Conservation (phyloP, 1,140 invertebrate species). For the Penaeus chinensis region DNA sequence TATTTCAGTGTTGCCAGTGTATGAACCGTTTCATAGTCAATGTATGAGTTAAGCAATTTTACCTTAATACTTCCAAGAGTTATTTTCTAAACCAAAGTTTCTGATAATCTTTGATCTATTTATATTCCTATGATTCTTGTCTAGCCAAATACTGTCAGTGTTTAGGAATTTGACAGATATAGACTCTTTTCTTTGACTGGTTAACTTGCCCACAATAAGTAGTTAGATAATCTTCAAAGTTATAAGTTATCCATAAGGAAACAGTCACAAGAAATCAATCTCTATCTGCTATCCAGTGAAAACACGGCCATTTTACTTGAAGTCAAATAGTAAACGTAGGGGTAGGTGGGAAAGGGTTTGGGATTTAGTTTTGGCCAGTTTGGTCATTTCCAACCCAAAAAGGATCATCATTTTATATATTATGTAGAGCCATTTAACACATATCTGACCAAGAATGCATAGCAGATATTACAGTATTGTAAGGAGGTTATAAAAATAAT, state of each 20-base stretch:
- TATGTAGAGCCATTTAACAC: constrained; percentile 40
- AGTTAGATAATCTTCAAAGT: constrained; percentile 37
- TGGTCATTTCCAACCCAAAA: too few relatives aligned
- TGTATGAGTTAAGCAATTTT: constrained; percentile 40
- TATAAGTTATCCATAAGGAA: constrained; percentile 24
- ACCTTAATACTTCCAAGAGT: constrained; percentile 39
- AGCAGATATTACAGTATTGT: too few relatives aligned
- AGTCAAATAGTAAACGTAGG: too few relatives aligned
- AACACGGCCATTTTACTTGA: background rate
- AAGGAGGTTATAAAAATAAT: too few relatives aligned
- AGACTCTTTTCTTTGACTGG: constrained; percentile 6
- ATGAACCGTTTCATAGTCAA: constrained; percentile 51
- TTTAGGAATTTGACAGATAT: constrained; percentile 23
- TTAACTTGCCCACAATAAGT: constrained; percentile 36
- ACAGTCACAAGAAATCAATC: constrained; percentile 14
- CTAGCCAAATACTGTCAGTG: constrained; percentile 52
- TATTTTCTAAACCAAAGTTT: constrained; percentile 60
- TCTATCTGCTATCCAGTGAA: constrained; percentile 25
- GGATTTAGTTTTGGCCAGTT: too few relatives aligned
- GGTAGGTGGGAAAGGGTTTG: too few relatives aligned
- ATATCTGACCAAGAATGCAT: constrained; percentile 37
- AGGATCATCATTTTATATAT: constrained; percentile 18
- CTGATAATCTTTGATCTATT: constrained; percentile 49
- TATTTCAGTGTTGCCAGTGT: constrained; percentile 57
- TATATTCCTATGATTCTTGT: constrained; percentile 58